Base-by-base conservation (phyloP, 2,797 vertebrate genomes). In the Ctenochaetus hawaiiensis region DNA sequence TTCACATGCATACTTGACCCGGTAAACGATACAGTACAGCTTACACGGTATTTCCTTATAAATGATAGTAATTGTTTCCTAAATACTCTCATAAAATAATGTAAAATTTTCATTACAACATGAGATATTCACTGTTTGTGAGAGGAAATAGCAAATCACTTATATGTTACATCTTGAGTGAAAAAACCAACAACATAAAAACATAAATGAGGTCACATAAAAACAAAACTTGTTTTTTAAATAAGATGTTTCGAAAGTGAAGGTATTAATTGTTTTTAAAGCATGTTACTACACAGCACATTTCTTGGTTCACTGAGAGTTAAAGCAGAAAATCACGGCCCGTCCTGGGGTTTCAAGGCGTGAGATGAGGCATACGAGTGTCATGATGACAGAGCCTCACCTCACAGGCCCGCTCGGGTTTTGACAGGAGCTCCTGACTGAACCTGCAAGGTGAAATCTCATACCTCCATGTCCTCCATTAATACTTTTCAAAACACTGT, bases 401-500 rank as follows among this genome's bases (percentile, higher is more conserved):
- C 58, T 83, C 72, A 49, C 80, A 77, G 77, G 76, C 80, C 58
- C 6, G 41, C 66, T 74, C 70, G 6, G 77, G 67, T 70, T 88
- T 87, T 85, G 87, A 88, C 86, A 76, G 8, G 62, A 68, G 71
- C 79, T 90, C 83, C 81, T 90, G 88, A 90, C 77, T 88, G 69
- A 93, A 92, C 92, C 91, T 91, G 91, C 88, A 91, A 52, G 87
- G 86, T 81, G 81, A 88, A 87, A 80, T 72, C 84, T 90, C 88
- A 82, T 72, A 69, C 89, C 92, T 87, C 61, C 78, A 87, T 84
- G 83, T 80, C 77, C 51, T 70, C 84, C 83, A 93, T 91, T 91
- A 89, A 92, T 72, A 90, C 90, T 81, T 90, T 81, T 94, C 84
- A 91, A 91, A 94, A 92, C 92, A 93, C 78, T 77, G 72, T 20